phyloP scores from a whole-genome alignment of 2,888 invertebrate genomes.

The Pammene aurita region DNA sequence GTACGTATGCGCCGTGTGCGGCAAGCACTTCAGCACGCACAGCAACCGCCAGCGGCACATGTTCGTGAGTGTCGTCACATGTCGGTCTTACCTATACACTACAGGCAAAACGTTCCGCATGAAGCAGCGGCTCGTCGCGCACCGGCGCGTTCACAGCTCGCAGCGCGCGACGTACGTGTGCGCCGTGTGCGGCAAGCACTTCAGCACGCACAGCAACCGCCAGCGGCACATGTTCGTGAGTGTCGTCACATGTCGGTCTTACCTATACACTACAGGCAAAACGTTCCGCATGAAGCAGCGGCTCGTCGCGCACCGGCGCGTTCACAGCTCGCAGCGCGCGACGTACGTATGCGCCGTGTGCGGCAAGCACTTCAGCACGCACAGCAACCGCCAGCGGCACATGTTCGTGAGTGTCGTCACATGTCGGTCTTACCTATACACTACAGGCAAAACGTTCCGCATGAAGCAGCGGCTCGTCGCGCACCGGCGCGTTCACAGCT shows the following conservation, averaged over 20 bases:
- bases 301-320: no score
- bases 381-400: no score
- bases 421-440: no score
- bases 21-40: conserved; percentile 72
- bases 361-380: background rate
- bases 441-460: no score
- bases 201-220: conserved; percentile 71
- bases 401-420: no score
- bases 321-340: no score
- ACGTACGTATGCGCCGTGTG: background rate
- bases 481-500: conserved; percentile 64
- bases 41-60: conserved; percentile 74
- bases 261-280: no score
- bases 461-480: conserved; percentile 45
- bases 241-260: conserved; percentile 41
- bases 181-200: conserved; percentile 65
- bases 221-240: conserved; percentile 77
- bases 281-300: no score
- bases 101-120: no score
- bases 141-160: conserved; percentile 65
- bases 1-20: conserved; percentile 66
- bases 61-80: conserved; percentile 70
- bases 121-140: no score
- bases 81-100: no score
- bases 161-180: conserved; percentile 47